A percentile compares a stretch with the other conserved stretches of the same genome.
Evolutionary conservation across 2,113 vertebrate species (phyloP).

Genomic region (Tinamus guttatus): DNA sequence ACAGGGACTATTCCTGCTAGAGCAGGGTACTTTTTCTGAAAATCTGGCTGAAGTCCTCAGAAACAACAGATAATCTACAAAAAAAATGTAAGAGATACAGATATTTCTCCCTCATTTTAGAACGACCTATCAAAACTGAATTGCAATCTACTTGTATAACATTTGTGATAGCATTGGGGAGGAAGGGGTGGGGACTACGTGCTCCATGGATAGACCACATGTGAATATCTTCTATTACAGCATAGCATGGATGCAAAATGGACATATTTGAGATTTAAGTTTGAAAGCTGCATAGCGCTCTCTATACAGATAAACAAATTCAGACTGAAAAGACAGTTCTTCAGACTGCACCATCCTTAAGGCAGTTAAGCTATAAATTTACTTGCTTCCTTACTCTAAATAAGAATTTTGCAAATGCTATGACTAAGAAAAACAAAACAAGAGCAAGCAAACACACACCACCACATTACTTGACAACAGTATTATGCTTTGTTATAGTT

Average conservation of each 20-base stretch:
- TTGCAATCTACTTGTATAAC: background rate
- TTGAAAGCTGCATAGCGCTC: background rate
- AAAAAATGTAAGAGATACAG: background rate
- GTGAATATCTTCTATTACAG: background rate
- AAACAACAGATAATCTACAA: background rate
- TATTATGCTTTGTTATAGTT: background rate
- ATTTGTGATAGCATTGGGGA: background rate
- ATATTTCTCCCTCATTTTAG: background rate
- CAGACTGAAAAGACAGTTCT: background rate
- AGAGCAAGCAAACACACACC: no score
- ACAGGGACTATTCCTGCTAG: background rate
- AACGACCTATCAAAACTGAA: background rate
- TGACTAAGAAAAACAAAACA: no score
- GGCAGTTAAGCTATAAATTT: background rate
- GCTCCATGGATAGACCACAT: background rate
- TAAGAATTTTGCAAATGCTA: background rate
- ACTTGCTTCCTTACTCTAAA: background rate
- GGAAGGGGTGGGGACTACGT: background rate
- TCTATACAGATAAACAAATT: background rate
- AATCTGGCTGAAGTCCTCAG: background rate
- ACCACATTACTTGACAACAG: rapidly evolving
- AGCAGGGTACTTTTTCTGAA: background rate
- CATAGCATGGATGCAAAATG: background rate
- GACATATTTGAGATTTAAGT: background rate
- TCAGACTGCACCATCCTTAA: background rate